Conservation (phyloP, 2,113 vertebrate species). For the Equus przewalskii region DNA sequence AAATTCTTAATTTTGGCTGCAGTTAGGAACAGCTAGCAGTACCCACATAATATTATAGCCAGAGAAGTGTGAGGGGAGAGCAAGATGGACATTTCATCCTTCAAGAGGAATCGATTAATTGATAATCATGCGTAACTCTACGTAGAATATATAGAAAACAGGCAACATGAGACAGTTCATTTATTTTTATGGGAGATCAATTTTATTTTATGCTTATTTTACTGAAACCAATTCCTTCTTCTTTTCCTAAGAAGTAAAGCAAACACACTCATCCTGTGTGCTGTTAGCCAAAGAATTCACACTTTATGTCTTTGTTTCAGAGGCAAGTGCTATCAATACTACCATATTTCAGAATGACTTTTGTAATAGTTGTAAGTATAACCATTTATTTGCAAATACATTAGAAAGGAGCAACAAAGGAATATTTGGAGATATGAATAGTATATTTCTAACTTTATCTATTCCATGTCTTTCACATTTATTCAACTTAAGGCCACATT, state of each 20-base stretch:
- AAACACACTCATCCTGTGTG: accelerated
- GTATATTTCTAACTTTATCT: neutral
- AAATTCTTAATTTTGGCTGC: neutral
- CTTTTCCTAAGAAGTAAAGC: neutral
- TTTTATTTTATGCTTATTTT: conserved; percentile 33
- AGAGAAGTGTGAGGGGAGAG: neutral
- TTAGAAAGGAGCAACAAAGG: neutral
- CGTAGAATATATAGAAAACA: neutral
- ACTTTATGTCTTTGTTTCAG: neutral
- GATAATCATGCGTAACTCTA: neutral
- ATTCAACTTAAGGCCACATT: neutral
- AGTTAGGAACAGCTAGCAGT: neutral
- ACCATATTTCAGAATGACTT: neutral
- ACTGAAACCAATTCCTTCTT: neutral
- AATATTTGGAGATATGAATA: neutral
- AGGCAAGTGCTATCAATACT: neutral
- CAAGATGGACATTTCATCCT: neutral
- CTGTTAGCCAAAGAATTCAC: neutral
- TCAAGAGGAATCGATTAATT: neutral
- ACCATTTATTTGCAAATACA: neutral
- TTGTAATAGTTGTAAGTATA: neutral
- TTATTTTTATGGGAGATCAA: neutral
- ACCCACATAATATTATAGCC: neutral
- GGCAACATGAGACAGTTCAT: neutral
- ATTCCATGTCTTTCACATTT: accelerated